Percentiles rank a stretch among this genome's conserved stretches.
These are phyloP conservation scores for Pecten maximus DNA, from an alignment of 2,888 invertebrate species.

Conservation along the genomic window DNA sequence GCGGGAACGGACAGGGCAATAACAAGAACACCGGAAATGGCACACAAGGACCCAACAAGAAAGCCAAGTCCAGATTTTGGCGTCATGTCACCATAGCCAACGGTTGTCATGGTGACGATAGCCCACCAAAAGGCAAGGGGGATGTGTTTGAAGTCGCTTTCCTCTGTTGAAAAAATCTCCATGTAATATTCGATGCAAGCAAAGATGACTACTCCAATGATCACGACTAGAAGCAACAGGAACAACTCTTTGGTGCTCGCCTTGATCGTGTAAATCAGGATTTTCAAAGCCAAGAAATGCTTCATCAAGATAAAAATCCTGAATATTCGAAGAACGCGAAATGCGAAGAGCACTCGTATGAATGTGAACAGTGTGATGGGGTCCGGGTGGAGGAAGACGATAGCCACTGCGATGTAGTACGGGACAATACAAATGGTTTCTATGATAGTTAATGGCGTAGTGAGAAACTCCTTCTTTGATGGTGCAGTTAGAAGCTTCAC, in stretches of 20 bases:
- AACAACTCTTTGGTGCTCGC: conserved; percentile 70
- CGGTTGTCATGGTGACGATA: conserved; percentile 96
- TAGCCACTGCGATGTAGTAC: conserved; percentile 67
- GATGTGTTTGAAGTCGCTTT: conserved; percentile 66
- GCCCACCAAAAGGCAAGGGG: conserved; percentile 96
- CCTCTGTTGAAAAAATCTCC: conserved; percentile 65
- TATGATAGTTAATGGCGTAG: conserved; percentile 63
- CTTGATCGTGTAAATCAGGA: conserved; percentile 69
- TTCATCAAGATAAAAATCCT: conserved; percentile 70
- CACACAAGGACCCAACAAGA: conserved; percentile 68
- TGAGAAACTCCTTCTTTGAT: conserved; percentile 62
- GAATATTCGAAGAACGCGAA: conserved; percentile 67
- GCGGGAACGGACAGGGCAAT: conserved; percentile 72
- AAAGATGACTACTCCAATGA: conserved; percentile 69
- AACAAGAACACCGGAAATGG: conserved; percentile 68
- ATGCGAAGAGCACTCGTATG: conserved; percentile 65
- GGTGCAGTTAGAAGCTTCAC: conserved; percentile 67
- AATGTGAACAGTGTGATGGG: conserved; percentile 63
- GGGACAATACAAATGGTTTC: conserved; percentile 67
- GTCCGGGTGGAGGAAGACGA: conserved; percentile 64
- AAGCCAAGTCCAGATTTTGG: conserved; percentile 68
- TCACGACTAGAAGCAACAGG: conserved; percentile 64
- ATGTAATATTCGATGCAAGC: conserved; percentile 70
- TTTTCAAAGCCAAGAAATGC: conserved; percentile 70
- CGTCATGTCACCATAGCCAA: conserved; percentile 82